Base-by-base conservation (phyloP, 2,113 vertebrate genomes). In the Polypterus senegalus region DNA sequence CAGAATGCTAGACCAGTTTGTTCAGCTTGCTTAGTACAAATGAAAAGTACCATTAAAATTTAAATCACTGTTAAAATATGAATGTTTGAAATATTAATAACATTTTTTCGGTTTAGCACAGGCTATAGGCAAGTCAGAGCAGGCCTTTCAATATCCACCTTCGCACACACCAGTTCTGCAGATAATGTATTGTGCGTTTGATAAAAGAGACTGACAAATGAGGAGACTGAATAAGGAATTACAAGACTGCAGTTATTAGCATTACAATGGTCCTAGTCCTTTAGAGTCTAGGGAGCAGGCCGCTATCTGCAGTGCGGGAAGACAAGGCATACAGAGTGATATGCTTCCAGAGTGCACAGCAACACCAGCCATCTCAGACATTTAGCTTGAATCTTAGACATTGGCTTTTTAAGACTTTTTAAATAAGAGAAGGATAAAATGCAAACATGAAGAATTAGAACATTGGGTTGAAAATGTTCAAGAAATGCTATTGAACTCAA, bases 41-140 rank as follows among this genome's bases (percentile, higher is more conserved):
- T 52, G 44, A 65, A 67, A 71, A 62, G 51, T 66, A 47, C 63
- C 52, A 69, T 67, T 60, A 64, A 67, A 69, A 61, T 54, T 45
- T 1, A 54, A 46, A 64, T 62, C 45, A 61, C 47, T 61, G 49
- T 47, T 63, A 9, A 58, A 69, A 67, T 58, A 44, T 58, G 46
- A 55, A 68, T 57, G 8, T 53, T 62, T 5, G 48, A 53, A 51
- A n/a, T n/a, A n/a, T n/a, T 62, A 62, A 61, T 58, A 58, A 62
- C 53, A 62, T 53, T n/a, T 53, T 47, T 11, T 58, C 49, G 7
- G 7, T 51, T 59, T 46, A 57, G 46, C 56, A 11, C 56, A 57
- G 56, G 9, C 57, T 58, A 47, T 66, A 62, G 49, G 51, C 48
- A 55, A 45, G 48, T 5, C 45, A 46, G n/a, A 11, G 52, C 48